A percentile compares a stretch with the other conserved stretches of the same genome.
Evolutionary conservation across 2,113 vertebrate genomes (phyloP).

Genomic region (Mustelus asterias): DNA sequence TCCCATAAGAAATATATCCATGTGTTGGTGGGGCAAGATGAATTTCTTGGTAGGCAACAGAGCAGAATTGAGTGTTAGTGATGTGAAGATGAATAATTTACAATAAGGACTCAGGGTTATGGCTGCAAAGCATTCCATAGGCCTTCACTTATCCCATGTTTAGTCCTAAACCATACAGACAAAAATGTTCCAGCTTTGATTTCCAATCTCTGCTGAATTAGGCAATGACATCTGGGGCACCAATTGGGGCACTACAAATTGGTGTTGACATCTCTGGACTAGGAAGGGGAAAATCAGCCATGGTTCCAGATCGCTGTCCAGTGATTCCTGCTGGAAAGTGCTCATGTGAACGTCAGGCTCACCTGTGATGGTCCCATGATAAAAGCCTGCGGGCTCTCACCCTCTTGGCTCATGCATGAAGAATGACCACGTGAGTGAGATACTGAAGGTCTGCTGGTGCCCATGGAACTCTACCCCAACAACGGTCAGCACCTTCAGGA

Average conservation of each 20-base stretch:
- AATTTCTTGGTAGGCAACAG: background rate
- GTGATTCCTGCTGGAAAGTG: conserved; percentile 21
- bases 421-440: conserved; percentile 24
- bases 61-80: background rate
- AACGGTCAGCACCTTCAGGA: conserved; percentile 28
- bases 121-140: background rate
- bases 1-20: background rate
- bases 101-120: background rate
- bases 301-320: conserved; percentile 16
- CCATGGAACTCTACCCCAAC: conserved; percentile 20
- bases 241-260: background rate
- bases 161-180: background rate
- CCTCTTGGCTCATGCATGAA: conserved; percentile 29
- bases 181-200: background rate
- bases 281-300: background rate
- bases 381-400: conserved; percentile 30
- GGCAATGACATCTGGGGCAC: background rate
- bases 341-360: conserved; percentile 26
- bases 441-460: conserved; percentile 30
- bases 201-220: background rate
- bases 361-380: conserved; percentile 29
- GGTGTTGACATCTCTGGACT: background rate
- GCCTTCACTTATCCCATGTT: background rate
- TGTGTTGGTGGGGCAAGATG: background rate
- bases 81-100: conserved; percentile 4